Conservation (phyloP, 2,113 vertebrate genomes). For the Pagrus major region DNA sequence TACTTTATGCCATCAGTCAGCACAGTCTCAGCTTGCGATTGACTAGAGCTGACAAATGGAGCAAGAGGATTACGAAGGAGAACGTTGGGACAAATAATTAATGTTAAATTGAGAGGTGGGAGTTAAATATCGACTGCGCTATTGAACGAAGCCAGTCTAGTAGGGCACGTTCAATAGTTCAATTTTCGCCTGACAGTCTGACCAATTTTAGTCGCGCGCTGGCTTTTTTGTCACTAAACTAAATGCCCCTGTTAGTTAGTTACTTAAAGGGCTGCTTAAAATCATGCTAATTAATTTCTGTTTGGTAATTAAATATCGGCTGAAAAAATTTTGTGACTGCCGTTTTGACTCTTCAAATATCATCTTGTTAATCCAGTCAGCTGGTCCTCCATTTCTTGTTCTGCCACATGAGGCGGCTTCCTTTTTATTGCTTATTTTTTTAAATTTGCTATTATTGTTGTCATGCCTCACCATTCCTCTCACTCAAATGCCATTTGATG, state of each 20-base stretch:
- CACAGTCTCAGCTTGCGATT: background rate
- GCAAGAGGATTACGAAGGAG: background rate
- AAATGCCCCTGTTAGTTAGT: background rate
- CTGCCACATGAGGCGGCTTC: constrained; percentile 34
- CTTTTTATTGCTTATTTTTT: constrained; percentile 24
- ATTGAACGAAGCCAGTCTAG: background rate
- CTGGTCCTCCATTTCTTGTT: constrained; percentile 23
- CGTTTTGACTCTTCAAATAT: background rate
- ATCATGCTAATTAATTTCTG: background rate
- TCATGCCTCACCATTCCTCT: constrained; percentile 20
- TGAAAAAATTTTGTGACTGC: background rate
- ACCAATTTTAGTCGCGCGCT: background rate
- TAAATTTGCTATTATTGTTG: constrained; percentile 35
- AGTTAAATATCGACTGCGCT: background rate
- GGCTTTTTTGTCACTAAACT: background rate
- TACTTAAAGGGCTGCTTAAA: background rate
- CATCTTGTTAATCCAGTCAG: constrained; percentile 26
- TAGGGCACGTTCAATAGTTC: background rate
- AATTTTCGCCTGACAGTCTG: background rate
- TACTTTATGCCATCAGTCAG: constrained; percentile 17
- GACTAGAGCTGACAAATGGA: constrained; percentile 7
- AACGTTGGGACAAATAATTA: background rate
- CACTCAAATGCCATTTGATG: constrained; percentile 42
- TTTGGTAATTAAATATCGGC: background rate
- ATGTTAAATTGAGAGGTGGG: constrained; percentile 5